phyloP scores from a whole-genome alignment of 1,140 invertebrate species.

The Drosophila nigromelanica region DNA sequence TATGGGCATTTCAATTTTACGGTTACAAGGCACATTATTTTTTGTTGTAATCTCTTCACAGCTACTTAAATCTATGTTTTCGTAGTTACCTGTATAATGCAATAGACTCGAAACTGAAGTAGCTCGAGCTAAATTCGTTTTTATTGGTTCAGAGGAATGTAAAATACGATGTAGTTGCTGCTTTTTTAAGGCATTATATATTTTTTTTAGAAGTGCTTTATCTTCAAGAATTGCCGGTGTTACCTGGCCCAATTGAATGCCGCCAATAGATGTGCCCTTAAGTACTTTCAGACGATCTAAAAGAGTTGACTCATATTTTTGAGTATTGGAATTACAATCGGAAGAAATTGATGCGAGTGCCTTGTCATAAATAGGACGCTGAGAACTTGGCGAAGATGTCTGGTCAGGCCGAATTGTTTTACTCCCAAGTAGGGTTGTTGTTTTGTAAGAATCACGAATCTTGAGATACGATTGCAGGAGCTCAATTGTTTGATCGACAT shows the following conservation, averaged over 20 bases:
- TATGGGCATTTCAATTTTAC: not conserved
- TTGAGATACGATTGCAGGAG: conserved; percentile 70
- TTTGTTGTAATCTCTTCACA: not conserved
- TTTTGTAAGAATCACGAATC: conserved; percentile 63
- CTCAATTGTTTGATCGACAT: conserved; percentile 58
- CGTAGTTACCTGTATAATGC: conserved; percentile 21
- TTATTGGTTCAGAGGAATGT: conserved; percentile 65
- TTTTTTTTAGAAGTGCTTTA: conserved; percentile 66
- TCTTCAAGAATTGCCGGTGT: conserved; percentile 60
- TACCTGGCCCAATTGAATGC: conserved; percentile 34
- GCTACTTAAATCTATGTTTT: not conserved
- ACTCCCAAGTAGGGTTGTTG: conserved; percentile 59
- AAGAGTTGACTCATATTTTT: conserved; percentile 16
- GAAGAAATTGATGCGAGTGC: not conserved
- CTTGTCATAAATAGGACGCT: conserved; percentile 35
- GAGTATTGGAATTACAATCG: not conserved
- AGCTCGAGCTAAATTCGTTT: conserved; percentile 38
- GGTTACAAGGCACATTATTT: not conserved
- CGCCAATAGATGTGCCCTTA: conserved; percentile 10
- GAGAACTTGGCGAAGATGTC: conserved; percentile 69
- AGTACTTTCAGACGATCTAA: conserved; percentile 44
- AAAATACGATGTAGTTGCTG: conserved; percentile 73
- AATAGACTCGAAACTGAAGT: conserved; percentile 56
- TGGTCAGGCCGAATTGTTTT: conserved; percentile 75
- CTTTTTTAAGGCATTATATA: conserved; percentile 74